A percentile compares a stretch with the other conserved stretches of the same genome.
Conservation (phyloP, 2,888 invertebrate genomes). For the Merodon equestris region DNA sequence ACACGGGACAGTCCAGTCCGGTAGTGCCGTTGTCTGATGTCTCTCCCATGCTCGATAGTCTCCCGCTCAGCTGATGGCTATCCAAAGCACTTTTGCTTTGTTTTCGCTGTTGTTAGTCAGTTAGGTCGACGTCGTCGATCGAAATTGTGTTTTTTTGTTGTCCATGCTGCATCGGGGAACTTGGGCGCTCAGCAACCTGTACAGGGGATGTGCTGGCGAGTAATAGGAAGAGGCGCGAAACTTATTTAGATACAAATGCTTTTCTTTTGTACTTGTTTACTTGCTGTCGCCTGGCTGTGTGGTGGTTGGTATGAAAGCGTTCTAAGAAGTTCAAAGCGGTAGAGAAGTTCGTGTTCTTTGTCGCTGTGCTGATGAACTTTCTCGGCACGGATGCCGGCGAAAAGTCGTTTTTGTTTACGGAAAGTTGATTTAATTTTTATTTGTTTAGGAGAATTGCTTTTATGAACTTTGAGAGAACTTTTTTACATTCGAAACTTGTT, state of each 20-base stretch:
- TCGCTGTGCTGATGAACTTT: conserved; percentile 37
- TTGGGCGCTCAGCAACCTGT: conserved; percentile 60
- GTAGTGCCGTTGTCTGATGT: neutral
- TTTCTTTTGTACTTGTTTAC: neutral
- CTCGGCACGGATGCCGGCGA: conserved; percentile 6
- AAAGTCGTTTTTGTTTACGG: conserved; percentile 48
- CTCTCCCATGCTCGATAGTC: neutral
- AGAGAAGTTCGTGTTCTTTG: conserved; percentile 42
- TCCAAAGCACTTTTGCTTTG: neutral
- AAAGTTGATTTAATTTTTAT: conserved; percentile 38
- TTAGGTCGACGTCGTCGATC: conserved; percentile 13
- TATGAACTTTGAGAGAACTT: conserved; percentile 45
- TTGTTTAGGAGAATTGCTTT: conserved; percentile 10
- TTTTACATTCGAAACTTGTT: neutral
- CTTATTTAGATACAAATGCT: conserved; percentile 8
- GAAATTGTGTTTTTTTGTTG: conserved; percentile 65
- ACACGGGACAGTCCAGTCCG: neutral
- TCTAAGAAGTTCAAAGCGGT: conserved; percentile 63
- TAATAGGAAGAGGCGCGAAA: conserved; percentile 5
- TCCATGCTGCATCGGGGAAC: conserved; percentile 64
- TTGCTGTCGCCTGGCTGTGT: conserved; percentile 18
- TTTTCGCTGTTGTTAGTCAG: neutral
- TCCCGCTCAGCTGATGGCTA: conserved; percentile 5
- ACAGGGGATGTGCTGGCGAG: conserved; percentile 14
- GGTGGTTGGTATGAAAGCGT: conserved; percentile 48